Evolutionary conservation across 35 echinoderm and acorn worm genomes (phyloP).

Genomic region (Stichopus chloronotus): DNA sequence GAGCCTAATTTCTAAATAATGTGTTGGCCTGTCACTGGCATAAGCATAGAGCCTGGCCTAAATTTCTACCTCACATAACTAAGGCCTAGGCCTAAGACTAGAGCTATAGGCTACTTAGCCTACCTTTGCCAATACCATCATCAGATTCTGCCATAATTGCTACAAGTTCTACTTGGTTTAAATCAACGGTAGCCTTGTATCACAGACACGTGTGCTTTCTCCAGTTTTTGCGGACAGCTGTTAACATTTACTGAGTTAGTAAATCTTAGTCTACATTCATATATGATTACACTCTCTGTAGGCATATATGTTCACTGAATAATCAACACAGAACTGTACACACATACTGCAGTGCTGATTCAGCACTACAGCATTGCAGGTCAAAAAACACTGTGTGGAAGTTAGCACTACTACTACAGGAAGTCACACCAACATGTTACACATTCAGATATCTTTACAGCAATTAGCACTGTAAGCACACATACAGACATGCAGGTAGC

Average conservation of each 20-base stretch:
- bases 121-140: not conserved
- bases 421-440: too few relatives aligned
- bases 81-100: too few relatives aligned
- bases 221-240: not conserved
- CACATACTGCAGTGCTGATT: not conserved
- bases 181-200: not conserved
- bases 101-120: not conserved
- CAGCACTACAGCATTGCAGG: not conserved
- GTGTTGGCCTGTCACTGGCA: too few relatives aligned
- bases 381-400: not conserved
- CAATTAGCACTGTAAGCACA: too few relatives aligned
- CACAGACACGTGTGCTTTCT: not conserved
- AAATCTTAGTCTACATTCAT: not conserved
- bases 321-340: not conserved
- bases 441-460: too few relatives aligned
- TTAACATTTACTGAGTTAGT: not conserved
- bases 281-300: too few relatives aligned
- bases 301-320: not conserved
- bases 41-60: too few relatives aligned
- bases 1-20: too few relatives aligned
- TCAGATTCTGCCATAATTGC: constrained; percentile 9
- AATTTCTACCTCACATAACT: too few relatives aligned
- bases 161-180: not conserved
- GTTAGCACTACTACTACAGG: not conserved
- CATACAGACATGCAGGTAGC: too few relatives aligned